Evolutionary conservation across 1,140 invertebrate species (phyloP).

Genomic region (Alviniconcha marisindica): DNA sequence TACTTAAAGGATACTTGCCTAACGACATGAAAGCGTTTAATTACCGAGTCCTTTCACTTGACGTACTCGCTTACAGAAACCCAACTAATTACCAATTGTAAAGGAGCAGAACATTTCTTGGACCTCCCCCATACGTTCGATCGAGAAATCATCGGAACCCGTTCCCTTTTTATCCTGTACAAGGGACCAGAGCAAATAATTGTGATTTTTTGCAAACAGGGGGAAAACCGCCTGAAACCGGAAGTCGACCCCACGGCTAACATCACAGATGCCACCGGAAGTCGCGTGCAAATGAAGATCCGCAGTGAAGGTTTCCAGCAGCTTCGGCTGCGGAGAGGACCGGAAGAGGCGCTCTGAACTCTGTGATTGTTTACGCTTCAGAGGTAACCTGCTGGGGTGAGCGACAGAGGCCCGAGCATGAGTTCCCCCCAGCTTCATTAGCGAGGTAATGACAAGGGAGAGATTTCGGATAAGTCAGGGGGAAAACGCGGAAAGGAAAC

Average conservation of each 20-base stretch:
- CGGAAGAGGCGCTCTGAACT: constrained; percentile 34
- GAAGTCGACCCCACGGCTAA: constrained; percentile 39
- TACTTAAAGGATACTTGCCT: constrained; percentile 30
- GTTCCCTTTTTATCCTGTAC: constrained; percentile 32
- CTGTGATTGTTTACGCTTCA: constrained; percentile 44
- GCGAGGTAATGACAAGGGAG: constrained; percentile 7
- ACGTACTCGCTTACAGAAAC: constrained; percentile 31
- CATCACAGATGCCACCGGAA: constrained; percentile 43
- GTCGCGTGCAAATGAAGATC: constrained; percentile 44
- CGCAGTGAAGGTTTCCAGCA: constrained; percentile 36
- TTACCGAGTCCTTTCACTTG: constrained; percentile 31
- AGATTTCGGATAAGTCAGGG: background rate
- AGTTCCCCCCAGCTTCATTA: constrained; percentile 23
- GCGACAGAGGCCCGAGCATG: background rate
- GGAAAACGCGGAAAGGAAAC: constrained; percentile 6
- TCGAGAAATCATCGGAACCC: constrained; percentile 37
- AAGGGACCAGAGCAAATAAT: constrained; percentile 40
- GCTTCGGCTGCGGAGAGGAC: constrained; percentile 27
- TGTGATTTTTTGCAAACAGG: constrained; percentile 47
- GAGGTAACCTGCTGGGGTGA: constrained; percentile 24
- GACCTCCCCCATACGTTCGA: constrained; percentile 17
- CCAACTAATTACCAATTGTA: constrained; percentile 38
- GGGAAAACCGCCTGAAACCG: constrained; percentile 44
- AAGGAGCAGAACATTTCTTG: background rate
- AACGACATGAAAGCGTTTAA: constrained; percentile 41